Base-by-base conservation (phyloP, 2,797 vertebrate species). In the Sebastes wilsoni region DNA sequence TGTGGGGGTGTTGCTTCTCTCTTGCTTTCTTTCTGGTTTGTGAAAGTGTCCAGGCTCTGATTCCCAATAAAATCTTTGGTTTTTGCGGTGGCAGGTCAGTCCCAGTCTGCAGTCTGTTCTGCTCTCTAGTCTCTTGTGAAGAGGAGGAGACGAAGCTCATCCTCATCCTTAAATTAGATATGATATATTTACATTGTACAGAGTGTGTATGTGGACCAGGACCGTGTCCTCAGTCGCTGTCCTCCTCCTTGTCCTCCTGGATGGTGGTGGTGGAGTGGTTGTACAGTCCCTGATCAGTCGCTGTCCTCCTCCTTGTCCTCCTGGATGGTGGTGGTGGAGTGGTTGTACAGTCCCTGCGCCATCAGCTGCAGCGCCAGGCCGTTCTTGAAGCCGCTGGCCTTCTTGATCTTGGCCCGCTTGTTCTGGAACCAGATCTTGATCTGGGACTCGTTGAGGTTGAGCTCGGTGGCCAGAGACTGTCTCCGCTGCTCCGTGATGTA, bases 401-500 rank as follows among this genome's bases (percentile, higher is more conserved):
- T 98, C 93, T 99, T 99, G 87, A 98, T 98, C 84, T 98, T 99
- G 81, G 97, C 98, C 34, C 97, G 94, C 88, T 99, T 99, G 93
- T 99, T 99, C 95, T 99, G 98, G 89, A 99, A 99, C 98, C 97
- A 99, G 94, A 99, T 98, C 87, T 98, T 98, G 90, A 99, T 98
- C 92, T 99, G 97, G 54, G 97, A 97, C 93, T 98, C 97, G 92
- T 99, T 98, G 80, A 99, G 97, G 89, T 93, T 96, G 73, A 99
- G 97, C 92, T 99, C 97, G 84, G 96, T 96, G 36, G 98, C 98
- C 92, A 99, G 94, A 46, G 93, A 93, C 95, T 98, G 98, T 49
- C 98, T 93, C 92, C 97, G 93, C 93, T 98, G 97, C 92, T 98
- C 97, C 4, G 97, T 97, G 91, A 99, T 97, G 93, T 98, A 98